phyloP scores from a whole-genome alignment of 2,113 vertebrate genomes.

The Vidua macroura region DNA sequence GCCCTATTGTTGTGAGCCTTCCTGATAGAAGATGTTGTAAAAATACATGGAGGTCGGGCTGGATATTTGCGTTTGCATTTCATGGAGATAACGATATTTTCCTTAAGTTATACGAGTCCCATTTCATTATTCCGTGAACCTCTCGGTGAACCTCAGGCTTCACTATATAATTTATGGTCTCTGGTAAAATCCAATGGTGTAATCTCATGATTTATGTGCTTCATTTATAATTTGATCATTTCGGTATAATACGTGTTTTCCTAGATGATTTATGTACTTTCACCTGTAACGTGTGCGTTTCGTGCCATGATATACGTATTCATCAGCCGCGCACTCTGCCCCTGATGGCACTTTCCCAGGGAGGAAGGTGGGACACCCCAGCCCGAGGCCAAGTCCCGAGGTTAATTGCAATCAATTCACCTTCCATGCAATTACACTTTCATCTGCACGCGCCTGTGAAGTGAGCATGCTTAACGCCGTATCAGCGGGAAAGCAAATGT shows the following conservation, averaged over 20 bases:
- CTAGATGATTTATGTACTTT: slow-evolving; percentile 79
- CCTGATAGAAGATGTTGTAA: background rate
- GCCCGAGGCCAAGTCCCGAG: slow-evolving; percentile 73
- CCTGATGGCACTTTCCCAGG: slow-evolving; percentile 61
- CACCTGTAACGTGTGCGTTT: slow-evolving; percentile 64
- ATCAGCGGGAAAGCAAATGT: slow-evolving; percentile 51
- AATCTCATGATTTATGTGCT: slow-evolving; percentile 80
- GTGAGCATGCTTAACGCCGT: slow-evolving; percentile 54
- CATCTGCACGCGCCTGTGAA: slow-evolving; percentile 78
- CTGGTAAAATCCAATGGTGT: slow-evolving; percentile 72
- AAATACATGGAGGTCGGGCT: slow-evolving; percentile 38
- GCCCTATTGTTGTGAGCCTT: slow-evolving; percentile 32
- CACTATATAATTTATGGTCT: slow-evolving; percentile 77
- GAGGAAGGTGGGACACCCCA: slow-evolving; percentile 70
- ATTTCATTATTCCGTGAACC: slow-evolving; percentile 74
- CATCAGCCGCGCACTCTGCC: slow-evolving; percentile 54
- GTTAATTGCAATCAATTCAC: slow-evolving; percentile 88
- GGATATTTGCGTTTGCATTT: slow-evolving; percentile 50
- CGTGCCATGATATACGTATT: slow-evolving; percentile 60
- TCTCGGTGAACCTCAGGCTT: slow-evolving; percentile 70
- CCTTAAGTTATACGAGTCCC: slow-evolving; percentile 56
- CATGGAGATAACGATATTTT: slow-evolving; percentile 43
- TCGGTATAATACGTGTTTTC: slow-evolving; percentile 73
- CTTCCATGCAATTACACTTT: slow-evolving; percentile 92
- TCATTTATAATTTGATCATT: slow-evolving; percentile 85